A percentile compares a stretch with the other conserved stretches of the same genome.
Conservation (phyloP, 2,797 vertebrate genomes). For the Emys orbicularis region DNA sequence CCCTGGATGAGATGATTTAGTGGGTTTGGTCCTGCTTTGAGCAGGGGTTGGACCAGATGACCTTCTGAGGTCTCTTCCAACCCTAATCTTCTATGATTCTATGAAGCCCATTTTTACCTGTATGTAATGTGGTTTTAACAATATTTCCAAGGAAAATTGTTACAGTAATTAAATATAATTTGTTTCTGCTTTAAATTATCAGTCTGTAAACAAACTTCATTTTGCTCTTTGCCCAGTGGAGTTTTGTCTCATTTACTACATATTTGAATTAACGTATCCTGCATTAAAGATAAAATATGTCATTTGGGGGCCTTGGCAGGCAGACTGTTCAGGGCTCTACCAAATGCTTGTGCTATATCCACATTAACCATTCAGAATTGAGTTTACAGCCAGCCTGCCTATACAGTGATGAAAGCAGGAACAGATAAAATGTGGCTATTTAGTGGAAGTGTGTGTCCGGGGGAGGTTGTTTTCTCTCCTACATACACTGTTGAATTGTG, state of each 20-base stretch:
- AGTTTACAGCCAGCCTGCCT: background rate
- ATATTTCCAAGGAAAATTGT: constrained; percentile 47
- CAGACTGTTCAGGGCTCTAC: background rate
- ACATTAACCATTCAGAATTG: background rate
- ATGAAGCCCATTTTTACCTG: background rate
- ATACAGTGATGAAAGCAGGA: accelerated
- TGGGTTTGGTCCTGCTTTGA: too few species aligned
- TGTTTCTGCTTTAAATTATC: constrained; percentile 28
- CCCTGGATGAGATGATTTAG: too few species aligned
- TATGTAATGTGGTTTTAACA: background rate
- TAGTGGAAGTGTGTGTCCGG: background rate
- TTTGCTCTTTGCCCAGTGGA: constrained; percentile 41
- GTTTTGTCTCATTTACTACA: constrained; percentile 47
- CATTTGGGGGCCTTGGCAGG: background rate
- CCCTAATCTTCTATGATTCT: too few species aligned
- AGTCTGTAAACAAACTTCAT: constrained; percentile 50
- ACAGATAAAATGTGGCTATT: background rate
- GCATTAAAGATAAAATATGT: constrained; percentile 36
- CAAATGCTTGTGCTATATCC: background rate
- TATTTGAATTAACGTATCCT: constrained; percentile 44
- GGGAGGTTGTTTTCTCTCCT: background rate
- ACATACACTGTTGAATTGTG: background rate
- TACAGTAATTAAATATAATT: constrained; percentile 18
- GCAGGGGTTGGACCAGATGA: too few species aligned
- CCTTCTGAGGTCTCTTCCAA: too few species aligned